Percentiles rank a stretch among this genome's conserved stretches.
phyloP scores from a whole-genome alignment of 2,113 vertebrate species.

The Anas platyrhynchos region DNA sequence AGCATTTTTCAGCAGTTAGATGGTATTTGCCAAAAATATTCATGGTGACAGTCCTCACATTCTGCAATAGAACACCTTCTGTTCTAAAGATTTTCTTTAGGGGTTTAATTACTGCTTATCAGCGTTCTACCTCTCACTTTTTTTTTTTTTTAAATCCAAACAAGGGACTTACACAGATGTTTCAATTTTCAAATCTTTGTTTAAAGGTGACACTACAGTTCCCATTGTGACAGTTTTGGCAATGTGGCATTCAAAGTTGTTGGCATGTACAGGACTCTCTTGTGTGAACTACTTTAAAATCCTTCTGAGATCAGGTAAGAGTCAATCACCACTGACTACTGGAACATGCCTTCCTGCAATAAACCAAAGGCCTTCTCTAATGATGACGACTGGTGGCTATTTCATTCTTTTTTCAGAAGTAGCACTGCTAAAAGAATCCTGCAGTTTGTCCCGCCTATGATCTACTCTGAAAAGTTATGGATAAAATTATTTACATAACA shows the following conservation, averaged over 20 bases:
- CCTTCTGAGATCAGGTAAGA: not conserved
- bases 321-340: not conserved
- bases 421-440: not conserved
- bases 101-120: not conserved
- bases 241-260: not conserved
- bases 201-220: not conserved
- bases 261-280: not conserved
- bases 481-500: not conserved
- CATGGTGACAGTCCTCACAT: not conserved
- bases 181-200: not conserved
- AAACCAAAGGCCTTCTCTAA: not conserved
- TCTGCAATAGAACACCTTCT: not conserved
- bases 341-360: not conserved
- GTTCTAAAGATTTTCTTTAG: not conserved
- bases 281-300: not conserved
- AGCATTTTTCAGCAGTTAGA: not conserved
- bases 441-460: not conserved
- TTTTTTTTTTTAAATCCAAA: not conserved
- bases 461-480: not conserved
- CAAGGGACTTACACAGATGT: not conserved
- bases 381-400: not conserved
- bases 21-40: not conserved
- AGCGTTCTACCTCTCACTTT: not conserved
- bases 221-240: not conserved
- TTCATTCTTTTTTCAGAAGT: not conserved